Evolutionary conservation across 2,113 vertebrate species (phyloP).

Genomic region (Alaudala cheleensis): DNA sequence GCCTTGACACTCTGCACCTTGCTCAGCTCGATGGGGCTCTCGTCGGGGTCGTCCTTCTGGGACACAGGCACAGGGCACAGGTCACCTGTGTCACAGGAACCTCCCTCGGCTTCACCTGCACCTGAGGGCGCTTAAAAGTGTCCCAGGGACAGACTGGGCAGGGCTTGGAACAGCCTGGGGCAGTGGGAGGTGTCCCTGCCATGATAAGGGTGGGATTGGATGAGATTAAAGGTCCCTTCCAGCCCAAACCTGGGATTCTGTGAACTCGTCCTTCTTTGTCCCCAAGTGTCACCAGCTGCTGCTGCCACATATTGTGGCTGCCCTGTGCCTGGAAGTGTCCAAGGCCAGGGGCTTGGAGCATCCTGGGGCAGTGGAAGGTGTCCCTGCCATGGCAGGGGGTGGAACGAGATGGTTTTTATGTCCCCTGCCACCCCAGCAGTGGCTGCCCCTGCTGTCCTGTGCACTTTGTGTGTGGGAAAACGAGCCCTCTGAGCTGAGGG

Average conservation of each 20-base stretch:
- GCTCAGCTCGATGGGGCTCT: conserved; percentile 91
- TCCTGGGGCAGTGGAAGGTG: rapidly evolving
- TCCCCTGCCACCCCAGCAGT: neutral
- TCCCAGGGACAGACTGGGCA: neutral
- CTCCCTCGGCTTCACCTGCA: rapidly evolving
- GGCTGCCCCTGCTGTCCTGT: neutral
- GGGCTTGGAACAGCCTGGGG: neutral
- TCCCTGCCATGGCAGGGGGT: neutral
- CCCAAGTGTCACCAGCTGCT: neutral
- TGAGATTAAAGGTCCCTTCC: too few species aligned
- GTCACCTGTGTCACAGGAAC: neutral
- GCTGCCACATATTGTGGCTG: neutral
- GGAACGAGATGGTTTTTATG: neutral
- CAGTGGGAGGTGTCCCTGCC: neutral
- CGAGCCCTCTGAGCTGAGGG: too few species aligned
- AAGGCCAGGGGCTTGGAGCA: neutral
- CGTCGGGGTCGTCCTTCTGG: conserved; percentile 92
- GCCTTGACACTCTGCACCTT: conserved; percentile 95
- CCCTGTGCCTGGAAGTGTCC: neutral
- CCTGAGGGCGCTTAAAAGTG: neutral
- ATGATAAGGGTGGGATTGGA: neutral
- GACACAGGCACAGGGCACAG: neutral
- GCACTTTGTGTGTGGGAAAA: neutral
- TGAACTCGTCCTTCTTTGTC: neutral
- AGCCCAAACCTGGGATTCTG: neutral